A percentile compares a stretch with the other conserved stretches of the same genome.
These are phyloP conservation scores for Pelecanoides urinatrix DNA, from an alignment of 2,113 vertebrate genomes.

Conservation along the genomic window DNA sequence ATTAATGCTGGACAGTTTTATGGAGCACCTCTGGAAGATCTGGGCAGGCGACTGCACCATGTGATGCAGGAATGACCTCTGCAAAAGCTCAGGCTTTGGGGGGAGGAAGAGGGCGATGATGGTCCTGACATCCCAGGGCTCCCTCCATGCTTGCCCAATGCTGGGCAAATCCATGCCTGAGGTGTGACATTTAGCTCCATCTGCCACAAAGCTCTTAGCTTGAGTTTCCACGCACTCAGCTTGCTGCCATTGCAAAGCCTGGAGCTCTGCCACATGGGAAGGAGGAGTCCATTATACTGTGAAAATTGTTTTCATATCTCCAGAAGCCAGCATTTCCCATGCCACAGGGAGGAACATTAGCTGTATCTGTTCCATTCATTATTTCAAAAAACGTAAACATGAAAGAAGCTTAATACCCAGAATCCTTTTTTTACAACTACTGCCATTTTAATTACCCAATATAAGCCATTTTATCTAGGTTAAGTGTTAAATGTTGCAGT, in stretches of 20 bases:
- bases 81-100: neutral
- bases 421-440: neutral
- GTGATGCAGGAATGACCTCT: neutral
- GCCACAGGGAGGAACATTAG: neutral
- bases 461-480: neutral
- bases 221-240: neutral
- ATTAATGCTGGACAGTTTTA: neutral
- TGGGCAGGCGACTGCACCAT: fast-evolving
- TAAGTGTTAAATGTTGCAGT: neutral
- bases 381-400: neutral
- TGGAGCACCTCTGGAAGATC: neutral
- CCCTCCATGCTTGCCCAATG: neutral
- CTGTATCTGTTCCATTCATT: neutral
- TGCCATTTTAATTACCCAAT: neutral
- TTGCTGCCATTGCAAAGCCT: neutral
- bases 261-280: conserved; percentile 6
- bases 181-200: neutral
- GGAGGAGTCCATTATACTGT: neutral
- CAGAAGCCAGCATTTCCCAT: conserved; percentile 16
- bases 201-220: neutral
- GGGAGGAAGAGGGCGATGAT: neutral
- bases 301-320: conserved; percentile 9
- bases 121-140: neutral
- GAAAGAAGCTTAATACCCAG: neutral
- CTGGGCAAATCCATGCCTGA: neutral